Percentiles rank a stretch among this genome's conserved stretches.
Conservation (phyloP, 2,113 vertebrate genomes). For the Dipodomys ordii region DNA sequence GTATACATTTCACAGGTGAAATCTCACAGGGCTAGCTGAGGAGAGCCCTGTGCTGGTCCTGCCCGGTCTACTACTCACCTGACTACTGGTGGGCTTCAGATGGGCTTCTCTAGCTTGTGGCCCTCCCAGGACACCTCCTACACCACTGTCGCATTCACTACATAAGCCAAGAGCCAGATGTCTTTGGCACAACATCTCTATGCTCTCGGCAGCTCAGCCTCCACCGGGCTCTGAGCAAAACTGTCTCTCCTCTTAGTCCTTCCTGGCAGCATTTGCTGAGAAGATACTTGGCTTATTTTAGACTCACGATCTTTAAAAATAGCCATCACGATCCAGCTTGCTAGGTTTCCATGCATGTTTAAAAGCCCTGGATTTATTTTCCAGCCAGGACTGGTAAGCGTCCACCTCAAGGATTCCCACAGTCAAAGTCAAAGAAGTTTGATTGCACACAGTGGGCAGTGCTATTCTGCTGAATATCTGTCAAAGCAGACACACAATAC, state of each 20-base stretch:
- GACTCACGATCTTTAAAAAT: slow-evolving; percentile 53
- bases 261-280: not conserved
- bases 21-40: too few relatives aligned
- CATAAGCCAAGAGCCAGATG: too few relatives aligned
- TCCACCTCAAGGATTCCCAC: not conserved
- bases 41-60: not conserved
- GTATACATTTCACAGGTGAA: not conserved
- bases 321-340: not conserved
- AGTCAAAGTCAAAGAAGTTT: not conserved
- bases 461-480: not conserved
- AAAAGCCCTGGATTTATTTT: slow-evolving; percentile 7
- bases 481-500: slow-evolving; percentile 1
- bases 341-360: slow-evolving; percentile 19
- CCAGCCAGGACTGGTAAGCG: not conserved
- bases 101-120: fast-evolving
- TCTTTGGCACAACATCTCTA: not conserved
- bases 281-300: slow-evolving; percentile 49
- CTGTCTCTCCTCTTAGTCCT: not conserved
- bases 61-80: not conserved
- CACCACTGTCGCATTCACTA: not conserved
- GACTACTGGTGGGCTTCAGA: not conserved
- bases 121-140: not conserved
- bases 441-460: not conserved
- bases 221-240: not conserved
- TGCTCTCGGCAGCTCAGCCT: not conserved